Evolutionary conservation across 2,888 invertebrate species (phyloP), one percentile per base, ranked within the genome.

Genomic region (Mimas tiliae): DNA sequence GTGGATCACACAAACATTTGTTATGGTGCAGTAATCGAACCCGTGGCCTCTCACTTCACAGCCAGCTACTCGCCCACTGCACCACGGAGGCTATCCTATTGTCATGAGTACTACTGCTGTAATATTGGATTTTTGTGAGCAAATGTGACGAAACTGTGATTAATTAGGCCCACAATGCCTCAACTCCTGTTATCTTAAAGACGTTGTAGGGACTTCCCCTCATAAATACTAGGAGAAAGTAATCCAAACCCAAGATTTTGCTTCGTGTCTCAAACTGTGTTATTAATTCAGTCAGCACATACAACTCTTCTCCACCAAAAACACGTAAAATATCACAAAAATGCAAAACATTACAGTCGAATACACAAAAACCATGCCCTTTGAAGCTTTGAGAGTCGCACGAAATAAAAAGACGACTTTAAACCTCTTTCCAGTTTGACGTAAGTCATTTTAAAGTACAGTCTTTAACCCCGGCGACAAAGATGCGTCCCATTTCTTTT

Each of bases 401-500:
- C 12, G 52, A 52, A 52, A 38, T 58, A 58, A 58, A 58, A 58
- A 58, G 58, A 42, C 58, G 42, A 42, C 58, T 58, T 58, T 58
- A 38, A 42, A 42, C 38, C 58, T 33, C 58, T 19, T 58, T 4
- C 58, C 58, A 19, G 58, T 58, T 58, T 58, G 42, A 58, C 38
- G 58, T 58, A 58, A 58, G 58, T 58, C 58, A 58, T 58, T 58
- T 58, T 58, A 58, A 38, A 58, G 58, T 42, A 55, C 55, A 38
- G 58, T 58, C 58, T 58, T 58, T 65, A 50, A 58, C 58, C 62
- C 33, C 51, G 47, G 33, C 66, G 33, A 66, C 64, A 64, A 55
- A 64, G 68, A 64, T 58, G 68, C 38, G 65, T 65, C 65, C 65
- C 51, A 68, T 67, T 69, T 73, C 67, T 70, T 70, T 68, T 69